Conservation (phyloP, 2,113 vertebrate species). For the Trogon melanurus region DNA sequence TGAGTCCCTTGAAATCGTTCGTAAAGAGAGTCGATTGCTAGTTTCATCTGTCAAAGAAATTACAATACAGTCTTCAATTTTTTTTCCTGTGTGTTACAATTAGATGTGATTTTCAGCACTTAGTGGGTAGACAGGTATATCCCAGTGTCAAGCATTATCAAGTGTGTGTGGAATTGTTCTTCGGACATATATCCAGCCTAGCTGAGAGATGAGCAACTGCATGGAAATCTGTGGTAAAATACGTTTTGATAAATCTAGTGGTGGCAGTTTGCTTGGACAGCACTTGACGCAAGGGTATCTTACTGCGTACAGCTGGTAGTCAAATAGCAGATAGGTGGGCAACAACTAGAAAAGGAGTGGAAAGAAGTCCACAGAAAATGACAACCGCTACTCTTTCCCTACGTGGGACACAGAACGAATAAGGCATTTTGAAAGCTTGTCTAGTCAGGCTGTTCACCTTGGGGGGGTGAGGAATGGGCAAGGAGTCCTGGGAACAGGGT, state of each 20-base stretch:
- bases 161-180: not conserved
- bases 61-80: not conserved
- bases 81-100: not conserved
- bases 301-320: not conserved
- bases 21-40: not conserved
- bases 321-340: not conserved
- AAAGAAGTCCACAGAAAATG: not conserved
- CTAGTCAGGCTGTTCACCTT: not conserved
- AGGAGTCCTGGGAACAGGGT: not conserved
- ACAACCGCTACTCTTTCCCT: not conserved
- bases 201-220: not conserved
- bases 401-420: fast-evolving
- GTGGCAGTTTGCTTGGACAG: not conserved
- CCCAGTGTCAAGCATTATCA: not conserved
- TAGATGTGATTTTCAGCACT: not conserved
- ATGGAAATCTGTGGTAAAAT: not conserved
- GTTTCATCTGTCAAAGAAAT: not conserved
- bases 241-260: not conserved
- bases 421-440: not conserved
- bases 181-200: not conserved
- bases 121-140: not conserved
- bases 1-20: not conserved
- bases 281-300: not conserved
- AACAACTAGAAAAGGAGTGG: not conserved
- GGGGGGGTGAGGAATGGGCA: not conserved